Conservation (phyloP, 2,113 vertebrate species). For the Epinephelus fuscoguttatus region DNA sequence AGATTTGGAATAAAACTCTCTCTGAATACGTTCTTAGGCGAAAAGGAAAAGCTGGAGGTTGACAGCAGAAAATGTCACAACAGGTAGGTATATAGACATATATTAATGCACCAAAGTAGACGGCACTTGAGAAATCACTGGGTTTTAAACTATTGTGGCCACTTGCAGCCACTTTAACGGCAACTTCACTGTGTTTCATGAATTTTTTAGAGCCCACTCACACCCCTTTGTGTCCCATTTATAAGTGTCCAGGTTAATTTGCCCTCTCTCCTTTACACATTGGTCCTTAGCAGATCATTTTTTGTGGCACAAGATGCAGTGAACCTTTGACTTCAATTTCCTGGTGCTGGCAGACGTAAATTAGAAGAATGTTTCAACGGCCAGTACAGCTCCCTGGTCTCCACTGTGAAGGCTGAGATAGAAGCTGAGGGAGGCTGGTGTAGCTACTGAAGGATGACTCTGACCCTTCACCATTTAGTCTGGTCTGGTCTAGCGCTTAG, state of each 20-base stretch:
- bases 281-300: slow-evolving; percentile 68
- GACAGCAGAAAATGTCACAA: slow-evolving; percentile 17
- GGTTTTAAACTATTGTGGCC: slow-evolving; percentile 33
- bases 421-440: slow-evolving; percentile 50
- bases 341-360: slow-evolving; percentile 75
- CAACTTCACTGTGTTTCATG: slow-evolving; percentile 58
- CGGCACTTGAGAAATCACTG: slow-evolving; percentile 34
- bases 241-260: slow-evolving; percentile 76
- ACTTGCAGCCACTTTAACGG: slow-evolving; percentile 30
- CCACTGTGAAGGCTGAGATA: slow-evolving; percentile 49
- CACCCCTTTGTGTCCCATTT: slow-evolving; percentile 58
- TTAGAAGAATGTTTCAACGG: slow-evolving; percentile 78
- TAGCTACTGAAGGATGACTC: slow-evolving; percentile 54
- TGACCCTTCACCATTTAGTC: slow-evolving; percentile 51
- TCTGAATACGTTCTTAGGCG: background rate
- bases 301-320: slow-evolving; percentile 74
- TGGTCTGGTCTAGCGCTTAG: slow-evolving; percentile 4
- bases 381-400: slow-evolving; percentile 54
- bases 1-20: background rate
- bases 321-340: slow-evolving; percentile 85
- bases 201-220: slow-evolving; percentile 58
- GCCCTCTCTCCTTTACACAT: slow-evolving; percentile 65
- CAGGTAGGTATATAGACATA: background rate
- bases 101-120: slow-evolving; percentile 20
- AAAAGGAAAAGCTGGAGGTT: background rate